These are phyloP conservation scores for Cephalopachus bancanus DNA, from an alignment of 2,797 vertebrate species.

Conservation along the genomic window DNA sequence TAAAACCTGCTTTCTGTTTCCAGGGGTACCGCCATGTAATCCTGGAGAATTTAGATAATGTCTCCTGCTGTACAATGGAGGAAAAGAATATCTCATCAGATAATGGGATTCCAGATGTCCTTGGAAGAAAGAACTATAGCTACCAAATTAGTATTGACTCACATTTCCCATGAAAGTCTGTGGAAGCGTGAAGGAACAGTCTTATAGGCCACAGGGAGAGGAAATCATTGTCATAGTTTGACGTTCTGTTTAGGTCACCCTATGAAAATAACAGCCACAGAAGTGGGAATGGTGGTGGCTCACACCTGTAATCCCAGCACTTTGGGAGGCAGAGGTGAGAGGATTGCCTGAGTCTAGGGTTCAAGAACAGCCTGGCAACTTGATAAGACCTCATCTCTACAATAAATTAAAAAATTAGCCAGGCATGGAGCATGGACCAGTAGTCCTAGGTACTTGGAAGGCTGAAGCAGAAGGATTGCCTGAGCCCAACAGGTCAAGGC, in stretches of 20 bases:
- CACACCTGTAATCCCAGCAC: too few relatives aligned
- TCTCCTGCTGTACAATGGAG: slow-evolving; percentile 60
- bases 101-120: not conserved
- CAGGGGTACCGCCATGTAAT: slow-evolving; percentile 3
- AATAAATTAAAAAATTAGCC: too few relatives aligned
- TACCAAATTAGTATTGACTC: not conserved
- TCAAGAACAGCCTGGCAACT: too few relatives aligned
- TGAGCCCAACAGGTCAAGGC: too few relatives aligned
- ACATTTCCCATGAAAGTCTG: not conserved
- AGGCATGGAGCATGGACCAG: too few relatives aligned
- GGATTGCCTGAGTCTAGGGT: too few relatives aligned
- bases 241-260: not conserved
- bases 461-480: too few relatives aligned
- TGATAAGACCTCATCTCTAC: too few relatives aligned
- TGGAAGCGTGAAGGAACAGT: not conserved
- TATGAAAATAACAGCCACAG: not conserved
- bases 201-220: not conserved
- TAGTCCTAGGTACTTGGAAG: too few relatives aligned
- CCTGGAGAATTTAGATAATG: slow-evolving; percentile 54
- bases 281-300: not conserved
- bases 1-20: slow-evolving; percentile 61
- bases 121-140: slow-evolving; percentile 7
- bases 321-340: too few relatives aligned
- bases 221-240: not conserved
- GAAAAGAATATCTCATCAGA: slow-evolving; percentile 40